These are phyloP conservation scores for Dascillus cervinus DNA, from an alignment of 2,888 invertebrate species.

Conservation along the genomic window DNA sequence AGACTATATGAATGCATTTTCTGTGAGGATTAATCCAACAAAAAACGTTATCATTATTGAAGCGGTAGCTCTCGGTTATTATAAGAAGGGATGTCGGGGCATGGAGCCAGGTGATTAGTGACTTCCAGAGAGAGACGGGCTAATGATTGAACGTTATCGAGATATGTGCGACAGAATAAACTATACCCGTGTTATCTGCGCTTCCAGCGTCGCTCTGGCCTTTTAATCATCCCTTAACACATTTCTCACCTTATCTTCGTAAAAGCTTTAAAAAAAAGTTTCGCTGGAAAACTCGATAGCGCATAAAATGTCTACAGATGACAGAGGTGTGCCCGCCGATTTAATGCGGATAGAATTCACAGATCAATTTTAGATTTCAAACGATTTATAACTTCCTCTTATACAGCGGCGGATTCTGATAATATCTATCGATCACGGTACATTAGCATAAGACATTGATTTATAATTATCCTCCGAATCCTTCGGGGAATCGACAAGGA, in stretches of 20 bases:
- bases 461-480: constrained; percentile 38
- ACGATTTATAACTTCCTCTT: constrained; percentile 45
- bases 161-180: constrained; percentile 36
- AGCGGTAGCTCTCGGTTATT: constrained; percentile 25
- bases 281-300: constrained; percentile 23
- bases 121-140: constrained; percentile 30
- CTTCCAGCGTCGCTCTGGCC: constrained; percentile 36
- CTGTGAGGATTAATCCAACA: constrained; percentile 39
- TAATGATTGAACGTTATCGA: constrained; percentile 39
- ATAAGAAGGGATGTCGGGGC: constrained; percentile 23
- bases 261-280: constrained; percentile 24
- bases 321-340: constrained; percentile 38
- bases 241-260: constrained; percentile 33
- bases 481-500: constrained; percentile 6
- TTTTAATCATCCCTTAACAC: constrained; percentile 43
- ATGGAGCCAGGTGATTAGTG: constrained; percentile 37
- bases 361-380: constrained; percentile 44
- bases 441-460: constrained; percentile 45
- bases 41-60: constrained; percentile 34
- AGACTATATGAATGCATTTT: constrained; percentile 43
- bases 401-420: constrained; percentile 34
- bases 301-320: constrained; percentile 30
- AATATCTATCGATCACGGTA: constrained; percentile 42
- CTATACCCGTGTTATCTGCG: constrained; percentile 35
- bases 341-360: constrained; percentile 40